phyloP scores from a whole-genome alignment of 2,113 vertebrate species.

The Xenus cinereus region DNA sequence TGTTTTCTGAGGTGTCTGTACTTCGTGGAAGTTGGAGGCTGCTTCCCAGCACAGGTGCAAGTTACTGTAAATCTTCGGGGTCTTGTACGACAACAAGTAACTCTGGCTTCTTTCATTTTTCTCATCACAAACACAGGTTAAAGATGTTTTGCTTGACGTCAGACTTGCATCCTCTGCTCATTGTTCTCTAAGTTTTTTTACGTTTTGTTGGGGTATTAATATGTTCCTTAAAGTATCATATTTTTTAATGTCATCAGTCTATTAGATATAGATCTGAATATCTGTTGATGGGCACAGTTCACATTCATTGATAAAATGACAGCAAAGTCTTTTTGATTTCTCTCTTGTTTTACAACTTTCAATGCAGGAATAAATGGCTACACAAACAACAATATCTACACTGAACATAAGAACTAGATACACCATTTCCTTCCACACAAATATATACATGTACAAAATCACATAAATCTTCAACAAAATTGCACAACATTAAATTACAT shows the following conservation, averaged over 20 bases:
- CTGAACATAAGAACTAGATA: not conserved
- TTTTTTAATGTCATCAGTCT: not conserved
- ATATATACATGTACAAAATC: not conserved
- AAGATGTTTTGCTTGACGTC: not conserved
- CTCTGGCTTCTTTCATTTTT: not conserved
- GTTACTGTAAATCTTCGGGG: not conserved
- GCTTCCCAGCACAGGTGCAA: not conserved
- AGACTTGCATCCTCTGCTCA: not conserved
- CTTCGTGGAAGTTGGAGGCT: not conserved
- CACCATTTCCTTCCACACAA: not conserved
- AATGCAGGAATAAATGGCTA: not conserved
- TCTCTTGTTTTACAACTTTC: not conserved
- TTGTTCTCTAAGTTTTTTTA: not conserved
- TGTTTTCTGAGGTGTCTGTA: not conserved
- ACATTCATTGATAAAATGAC: not conserved
- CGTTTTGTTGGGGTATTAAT: not conserved
- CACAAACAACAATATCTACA: not conserved
- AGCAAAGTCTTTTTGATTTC: not conserved
- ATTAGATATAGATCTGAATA: not conserved
- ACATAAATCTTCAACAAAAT: not conserved
- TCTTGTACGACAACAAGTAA: not conserved
- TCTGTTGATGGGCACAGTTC: not conserved
- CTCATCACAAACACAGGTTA: not conserved
- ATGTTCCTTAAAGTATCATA: not conserved
- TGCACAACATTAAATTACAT: not conserved